phyloP scores from a whole-genome alignment of 2,797 vertebrate species.

The Takifugu ocellatus region DNA sequence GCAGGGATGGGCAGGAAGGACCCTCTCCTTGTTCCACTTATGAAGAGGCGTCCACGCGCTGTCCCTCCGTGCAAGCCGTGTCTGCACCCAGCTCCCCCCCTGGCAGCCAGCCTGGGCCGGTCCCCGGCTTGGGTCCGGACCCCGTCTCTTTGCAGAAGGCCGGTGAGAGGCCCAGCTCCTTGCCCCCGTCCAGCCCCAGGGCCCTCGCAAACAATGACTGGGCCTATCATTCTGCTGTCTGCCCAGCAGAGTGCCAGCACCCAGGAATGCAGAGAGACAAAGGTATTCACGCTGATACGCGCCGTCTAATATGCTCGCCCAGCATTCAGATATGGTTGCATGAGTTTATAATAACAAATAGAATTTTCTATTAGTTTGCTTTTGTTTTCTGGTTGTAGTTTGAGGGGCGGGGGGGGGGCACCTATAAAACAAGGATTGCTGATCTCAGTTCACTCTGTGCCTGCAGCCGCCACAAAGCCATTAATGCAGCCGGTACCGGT shows the following conservation, averaged over 20 bases:
- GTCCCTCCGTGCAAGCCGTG: constrained; percentile 41
- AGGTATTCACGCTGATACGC: constrained; percentile 64
- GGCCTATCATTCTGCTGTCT: constrained; percentile 64
- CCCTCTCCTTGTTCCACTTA: constrained; percentile 43
- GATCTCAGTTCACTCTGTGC: constrained; percentile 20
- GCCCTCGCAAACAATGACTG: constrained; percentile 72
- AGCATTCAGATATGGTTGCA: constrained; percentile 35
- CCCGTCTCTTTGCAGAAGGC: constrained; percentile 62
- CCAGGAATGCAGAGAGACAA: constrained; percentile 70
- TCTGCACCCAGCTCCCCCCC: constrained; percentile 73
- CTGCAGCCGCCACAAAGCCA: constrained; percentile 45
- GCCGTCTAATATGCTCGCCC: constrained; percentile 17
- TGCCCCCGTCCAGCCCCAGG: constrained; percentile 71
- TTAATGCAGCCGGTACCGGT: constrained; percentile 31
- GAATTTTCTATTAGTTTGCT: constrained; percentile 1
- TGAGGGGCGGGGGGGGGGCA: not conserved
- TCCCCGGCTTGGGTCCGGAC: constrained; percentile 51
- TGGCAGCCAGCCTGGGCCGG: constrained; percentile 53
- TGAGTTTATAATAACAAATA: constrained; percentile 2
- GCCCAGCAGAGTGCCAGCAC: constrained; percentile 64
- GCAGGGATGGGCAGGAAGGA: constrained; percentile 63
- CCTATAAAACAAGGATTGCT: constrained; percentile 1
- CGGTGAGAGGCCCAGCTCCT: constrained; percentile 71
- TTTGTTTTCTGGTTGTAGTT: constrained; percentile 12
- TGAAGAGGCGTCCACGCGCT: constrained; percentile 36